Percentiles rank a stretch among this genome's conserved stretches.
phyloP scores from a whole-genome alignment of 2,113 vertebrate genomes.

The Psilopsiagon aymara region DNA sequence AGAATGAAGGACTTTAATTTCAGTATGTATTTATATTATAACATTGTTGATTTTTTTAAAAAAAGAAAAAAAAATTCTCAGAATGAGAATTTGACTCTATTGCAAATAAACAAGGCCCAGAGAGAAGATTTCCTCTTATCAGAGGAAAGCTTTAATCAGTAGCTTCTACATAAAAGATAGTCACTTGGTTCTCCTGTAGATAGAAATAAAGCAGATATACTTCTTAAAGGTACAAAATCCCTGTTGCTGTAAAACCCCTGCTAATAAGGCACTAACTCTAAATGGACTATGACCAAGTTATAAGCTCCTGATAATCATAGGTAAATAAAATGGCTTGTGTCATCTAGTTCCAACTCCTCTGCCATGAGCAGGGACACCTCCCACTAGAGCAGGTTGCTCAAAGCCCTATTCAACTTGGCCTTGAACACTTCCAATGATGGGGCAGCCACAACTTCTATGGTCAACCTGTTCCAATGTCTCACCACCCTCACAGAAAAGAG shows the following conservation, averaged over 20 bases:
- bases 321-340: background rate
- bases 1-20: background rate
- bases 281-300: background rate
- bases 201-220: background rate
- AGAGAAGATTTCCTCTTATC: background rate
- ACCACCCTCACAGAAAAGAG: background rate
- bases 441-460: background rate
- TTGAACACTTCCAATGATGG: background rate
- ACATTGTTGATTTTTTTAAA: background rate
- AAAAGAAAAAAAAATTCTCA: background rate
- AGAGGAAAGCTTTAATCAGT: background rate
- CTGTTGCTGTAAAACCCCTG: background rate
- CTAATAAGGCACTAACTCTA: background rate
- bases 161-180: background rate
- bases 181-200: background rate
- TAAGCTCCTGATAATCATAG: background rate
- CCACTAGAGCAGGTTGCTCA: background rate
- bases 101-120: background rate
- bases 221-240: background rate
- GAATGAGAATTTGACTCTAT: background rate
- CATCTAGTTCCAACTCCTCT: background rate
- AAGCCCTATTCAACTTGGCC: background rate
- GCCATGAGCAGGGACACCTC: background rate
- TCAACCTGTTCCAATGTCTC: background rate
- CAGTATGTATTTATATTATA: background rate